Evolutionary conservation across 2,797 vertebrate species (phyloP).

Genomic region (Dermochelys coriacea): DNA sequence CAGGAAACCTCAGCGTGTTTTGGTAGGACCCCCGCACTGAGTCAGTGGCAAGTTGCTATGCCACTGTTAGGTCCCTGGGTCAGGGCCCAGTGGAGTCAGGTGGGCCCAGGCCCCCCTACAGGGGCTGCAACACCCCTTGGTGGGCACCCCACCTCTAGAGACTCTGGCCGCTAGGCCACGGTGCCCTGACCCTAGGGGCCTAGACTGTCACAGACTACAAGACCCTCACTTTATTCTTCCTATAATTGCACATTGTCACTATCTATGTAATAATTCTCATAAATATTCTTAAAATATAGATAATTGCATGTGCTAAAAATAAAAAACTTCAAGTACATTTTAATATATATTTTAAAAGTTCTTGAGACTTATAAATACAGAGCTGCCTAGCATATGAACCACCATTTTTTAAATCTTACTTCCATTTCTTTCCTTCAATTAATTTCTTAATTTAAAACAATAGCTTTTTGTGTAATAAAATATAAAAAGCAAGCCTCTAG

Average conservation of each 20-base stretch:
- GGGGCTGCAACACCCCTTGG: too few species aligned
- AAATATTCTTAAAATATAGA: not conserved
- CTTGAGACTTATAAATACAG: not conserved
- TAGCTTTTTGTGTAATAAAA: not conserved
- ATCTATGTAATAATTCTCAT: not conserved
- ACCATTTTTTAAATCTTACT: not conserved
- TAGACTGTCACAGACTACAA: too few species aligned
- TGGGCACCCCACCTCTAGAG: too few species aligned
- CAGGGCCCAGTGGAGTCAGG: too few species aligned
- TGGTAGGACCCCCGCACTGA: too few species aligned
- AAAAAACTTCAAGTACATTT: not conserved
- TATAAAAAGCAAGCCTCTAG: not conserved
- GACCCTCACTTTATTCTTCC: not conserved
- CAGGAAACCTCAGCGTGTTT: too few species aligned
- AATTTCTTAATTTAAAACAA: constrained; percentile 28
- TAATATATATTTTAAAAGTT: not conserved
- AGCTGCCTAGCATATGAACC: not conserved
- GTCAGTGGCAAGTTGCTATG: too few species aligned
- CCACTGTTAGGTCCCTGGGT: too few species aligned
- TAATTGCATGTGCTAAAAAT: not conserved
- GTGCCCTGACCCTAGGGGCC: too few species aligned
- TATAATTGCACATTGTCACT: not conserved
- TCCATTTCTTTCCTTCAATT: not conserved
- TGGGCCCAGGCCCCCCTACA: too few species aligned
- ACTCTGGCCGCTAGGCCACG: too few species aligned